Base-by-base conservation (phyloP, 2,113 vertebrate genomes). In the Xenopus borealis region DNA sequence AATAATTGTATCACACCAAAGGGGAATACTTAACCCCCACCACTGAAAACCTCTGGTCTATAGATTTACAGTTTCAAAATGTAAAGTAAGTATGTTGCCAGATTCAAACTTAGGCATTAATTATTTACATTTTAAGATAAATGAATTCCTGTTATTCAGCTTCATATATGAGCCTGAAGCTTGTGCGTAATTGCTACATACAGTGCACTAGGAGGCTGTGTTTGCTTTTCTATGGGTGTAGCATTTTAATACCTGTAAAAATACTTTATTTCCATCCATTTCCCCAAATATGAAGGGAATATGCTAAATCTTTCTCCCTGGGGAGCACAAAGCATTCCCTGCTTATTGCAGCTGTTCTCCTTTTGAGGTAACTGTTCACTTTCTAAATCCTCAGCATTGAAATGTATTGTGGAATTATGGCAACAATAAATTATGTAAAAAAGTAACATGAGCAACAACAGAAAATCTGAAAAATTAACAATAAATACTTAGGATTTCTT, bases 351-450 rank as follows among this genome's bases (percentile, higher is more conserved):
- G 19, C 45, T 72, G 44, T 40, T 57, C 27, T 62, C 65, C 17
- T 62, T n/a, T 69, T 75, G 73, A 76, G 73, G 73, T 76, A 76
- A 76, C 33, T 30, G 57, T 76, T 66, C 63, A 55, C 18, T 63
- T 62, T 47, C 46, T 76, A 53, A 27, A 63, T 71, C n/a, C 19
- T 47, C 19, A n/a, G 18, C 58, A 46, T 3, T 30, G 16, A 10
- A n/a, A 17, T 8, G 12, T 69, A 44, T 58, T 16, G 66, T n/a
- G n/a, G 57, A 52, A 46, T 69, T 4, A 61, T 7, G 9, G 19
- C 61, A 68, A 69, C 45, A 63, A 76, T 76, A 76, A 69, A 69
- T 69, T 74, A 74, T 74, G 53, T 45, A 55, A 65, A 55, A 33
- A 62, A 50, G 50, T 58, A 69, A 62, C 19, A 67, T 69, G 44